Base-by-base conservation (phyloP, 2,113 vertebrate genomes). In the Phaethornis superciliosus region DNA sequence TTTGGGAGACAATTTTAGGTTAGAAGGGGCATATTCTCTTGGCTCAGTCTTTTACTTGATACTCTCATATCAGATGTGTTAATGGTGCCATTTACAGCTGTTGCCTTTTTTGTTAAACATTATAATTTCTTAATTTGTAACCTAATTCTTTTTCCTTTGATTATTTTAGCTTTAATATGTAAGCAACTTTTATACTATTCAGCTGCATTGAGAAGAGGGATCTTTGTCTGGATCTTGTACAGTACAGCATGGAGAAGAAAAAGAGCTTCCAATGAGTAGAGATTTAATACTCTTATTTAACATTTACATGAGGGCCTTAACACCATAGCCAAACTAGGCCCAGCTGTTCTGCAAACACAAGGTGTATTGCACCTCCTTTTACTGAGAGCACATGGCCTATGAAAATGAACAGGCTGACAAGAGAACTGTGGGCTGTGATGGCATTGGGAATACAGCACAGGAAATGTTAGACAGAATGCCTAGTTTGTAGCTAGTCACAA, bases 91-190 rank as follows among this genome's bases (percentile, higher is more conserved):
- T 88, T 89, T 87, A 37, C 47, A 89, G 54, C 52, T 78, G 85
- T 67, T 77, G 77, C 15, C 17, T 86, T 94, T 92, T 91, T 70
- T 82, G 19, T 81, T 81, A 71, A 90, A 88, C 63, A 37, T 64
- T 82, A 40, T 72, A 24, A 4, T 88, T 83, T 88, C 90, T 82
- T 77, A 21, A 70, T 87, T 93, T 96, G 95, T 85, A 93, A 59
- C 46, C 63, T 42, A 67, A 10, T 91, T 78, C 3, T 67, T 74
- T 90, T 88, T 62, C 24, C 78, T 94, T 89, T 74, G 40, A 78
- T 79, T 94, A 88, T 94, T 91, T 93, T 95, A 96, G 49, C 80
- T 93, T 95, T 77, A 88, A 54, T 72, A 55, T 12, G 67, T 91
- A 84, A 92, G 64, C 85, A 81, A 56, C 78, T 90, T 88, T 93